Base-by-base conservation (phyloP, 1,140 invertebrate species). In the Latrodectus geometricus region DNA sequence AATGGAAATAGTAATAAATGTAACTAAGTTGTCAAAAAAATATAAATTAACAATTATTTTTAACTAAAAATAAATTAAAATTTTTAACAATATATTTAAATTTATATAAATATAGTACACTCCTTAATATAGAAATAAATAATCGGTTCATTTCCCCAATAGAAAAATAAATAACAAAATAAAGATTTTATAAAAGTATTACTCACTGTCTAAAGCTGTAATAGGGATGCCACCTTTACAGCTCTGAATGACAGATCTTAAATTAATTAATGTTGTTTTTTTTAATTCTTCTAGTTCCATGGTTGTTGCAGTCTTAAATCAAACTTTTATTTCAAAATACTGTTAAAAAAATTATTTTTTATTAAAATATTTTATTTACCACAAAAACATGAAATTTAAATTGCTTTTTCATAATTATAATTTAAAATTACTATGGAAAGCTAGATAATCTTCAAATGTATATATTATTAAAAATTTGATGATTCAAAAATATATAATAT, bases 181-280 rank as follows among this genome's bases (percentile, higher is more conserved):
- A 66, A 14, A 8, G 73, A n/a, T n/a, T n/a, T n/a, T n/a, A n/a
- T n/a, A n/a, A n/a, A n/a, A n/a, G n/a, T n/a, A n/a, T 74, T 15
- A 54, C 84, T 48, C 78, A 87, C 85, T 80, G 50, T 87, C 48
- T 73, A 87, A 75, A 23, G 52, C 76, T 50, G 73, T 15, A 9
- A 87, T 5, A 9, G 85, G 85, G 48, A 87, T 76, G 54, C 85
- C 85, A 49, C 77, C 85, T 87, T 87, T 87, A 66, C 21, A 73
- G 23, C 85, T 87, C 77, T 80, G 85, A 65, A 69, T 80, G 12
- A 87, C 85, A 50, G 76, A 80, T 23, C 85, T 77, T 20, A 87
- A 69, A 80, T 87, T 80, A 14, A 61, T 17, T 52, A 82, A 14
- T 21, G 73, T 21, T 56, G n/a, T 82, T 75, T 77, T 52, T 65